These are phyloP conservation scores for Himalopsyche tibetana DNA, from an alignment of 2,888 invertebrate genomes.

Conservation along the genomic window DNA sequence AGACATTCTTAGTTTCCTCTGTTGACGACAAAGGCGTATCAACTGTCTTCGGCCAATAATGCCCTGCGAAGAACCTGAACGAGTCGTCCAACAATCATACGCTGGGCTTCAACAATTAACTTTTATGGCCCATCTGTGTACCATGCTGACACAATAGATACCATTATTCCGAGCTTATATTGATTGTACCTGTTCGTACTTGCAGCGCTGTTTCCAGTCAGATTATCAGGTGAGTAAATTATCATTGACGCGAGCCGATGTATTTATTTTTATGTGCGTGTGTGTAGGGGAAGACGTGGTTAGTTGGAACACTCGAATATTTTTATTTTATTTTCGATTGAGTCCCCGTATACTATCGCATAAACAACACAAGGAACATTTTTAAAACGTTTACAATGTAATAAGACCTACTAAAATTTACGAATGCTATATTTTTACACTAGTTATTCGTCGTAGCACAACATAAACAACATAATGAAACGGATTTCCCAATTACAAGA, in stretches of 20 bases:
- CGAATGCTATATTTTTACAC: no score
- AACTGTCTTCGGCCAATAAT: conserved; percentile 19
- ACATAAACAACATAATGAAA: no score
- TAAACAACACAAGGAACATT: no score
- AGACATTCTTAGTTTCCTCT: neutral
- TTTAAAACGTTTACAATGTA: no score
- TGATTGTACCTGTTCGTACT: conserved; percentile 4
- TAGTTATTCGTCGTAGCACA: no score
- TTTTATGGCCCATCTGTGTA: conserved; percentile 8
- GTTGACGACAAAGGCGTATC: neutral
- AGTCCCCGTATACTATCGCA: no score
- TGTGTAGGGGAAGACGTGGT: neutral
- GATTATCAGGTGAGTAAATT: conserved; percentile 27
- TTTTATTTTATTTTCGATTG: no score
- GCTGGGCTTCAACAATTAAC: conserved; percentile 13
- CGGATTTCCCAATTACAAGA: no score
- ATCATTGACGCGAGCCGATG: neutral
- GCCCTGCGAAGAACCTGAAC: conserved; percentile 7
- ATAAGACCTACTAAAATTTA: no score
- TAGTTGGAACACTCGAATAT: no score
- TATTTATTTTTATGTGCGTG: conserved; percentile 24
- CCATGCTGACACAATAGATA: conserved; percentile 28
- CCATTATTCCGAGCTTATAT: neutral
- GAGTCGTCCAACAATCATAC: neutral
- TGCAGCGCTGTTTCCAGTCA: conserved; percentile 5